Conservation (phyloP, 2,888 invertebrate genomes). For the Himalopsyche anomala region DNA sequence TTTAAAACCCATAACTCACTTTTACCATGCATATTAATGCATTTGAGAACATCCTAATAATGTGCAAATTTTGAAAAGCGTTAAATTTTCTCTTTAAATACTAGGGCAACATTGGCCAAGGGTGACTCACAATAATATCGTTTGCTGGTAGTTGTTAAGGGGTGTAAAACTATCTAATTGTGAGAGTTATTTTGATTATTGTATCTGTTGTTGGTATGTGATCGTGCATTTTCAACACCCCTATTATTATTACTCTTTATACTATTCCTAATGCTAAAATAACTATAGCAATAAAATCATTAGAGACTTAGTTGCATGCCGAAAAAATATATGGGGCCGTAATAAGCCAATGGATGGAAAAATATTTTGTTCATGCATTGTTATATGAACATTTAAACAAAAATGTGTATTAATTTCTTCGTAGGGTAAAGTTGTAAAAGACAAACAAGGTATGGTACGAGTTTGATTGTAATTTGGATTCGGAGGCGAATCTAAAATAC, state of each 20-base stretch:
- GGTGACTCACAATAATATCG: slow-evolving; percentile 22
- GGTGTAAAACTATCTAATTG: slow-evolving; percentile 51
- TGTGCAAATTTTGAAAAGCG: no score
- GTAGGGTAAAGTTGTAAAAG: no score
- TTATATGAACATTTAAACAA: no score
- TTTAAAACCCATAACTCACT: no score
- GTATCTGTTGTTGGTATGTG: slow-evolving; percentile 51
- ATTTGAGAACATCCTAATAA: no score
- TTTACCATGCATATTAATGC: no score
- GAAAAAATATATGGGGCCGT: not conserved
- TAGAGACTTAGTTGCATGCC: not conserved
- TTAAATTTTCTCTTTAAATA: no score
- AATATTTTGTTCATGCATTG: not conserved
- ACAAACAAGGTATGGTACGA: no score
- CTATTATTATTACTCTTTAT: not conserved
- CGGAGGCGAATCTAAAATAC: no score
- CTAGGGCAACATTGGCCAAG: not conserved
- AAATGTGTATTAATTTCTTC: no score
- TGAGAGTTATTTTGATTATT: slow-evolving; percentile 60
- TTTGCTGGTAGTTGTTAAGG: slow-evolving; percentile 32
- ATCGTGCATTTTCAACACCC: slow-evolving; percentile 47
- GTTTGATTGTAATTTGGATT: no score
- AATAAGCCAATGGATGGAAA: not conserved
- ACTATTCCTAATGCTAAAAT: not conserved
- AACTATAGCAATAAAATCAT: not conserved